Conservation (phyloP, 2,888 invertebrate genomes). For the Rhamnusium bicolor region DNA sequence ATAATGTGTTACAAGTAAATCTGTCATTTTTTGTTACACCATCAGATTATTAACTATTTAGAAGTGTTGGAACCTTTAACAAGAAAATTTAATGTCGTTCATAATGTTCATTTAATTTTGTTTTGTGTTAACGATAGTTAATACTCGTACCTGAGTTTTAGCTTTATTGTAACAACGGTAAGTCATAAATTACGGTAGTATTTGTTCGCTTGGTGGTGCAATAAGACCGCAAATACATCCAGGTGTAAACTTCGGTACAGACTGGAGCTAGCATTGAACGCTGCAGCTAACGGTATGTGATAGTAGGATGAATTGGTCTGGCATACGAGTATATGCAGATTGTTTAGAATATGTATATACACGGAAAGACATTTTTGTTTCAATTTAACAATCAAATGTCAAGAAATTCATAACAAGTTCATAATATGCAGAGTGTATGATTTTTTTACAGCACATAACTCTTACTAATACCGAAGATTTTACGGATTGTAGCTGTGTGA, state of each 20-base stretch:
- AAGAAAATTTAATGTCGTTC: background rate
- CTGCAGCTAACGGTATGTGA: slow-evolving; percentile 3
- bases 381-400: too few relatives aligned
- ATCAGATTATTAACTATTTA: too few relatives aligned
- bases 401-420: too few relatives aligned
- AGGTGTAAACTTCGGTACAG: slow-evolving; percentile 18
- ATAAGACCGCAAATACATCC: slow-evolving; percentile 25
- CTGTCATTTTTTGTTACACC: too few relatives aligned
- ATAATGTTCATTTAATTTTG: background rate
- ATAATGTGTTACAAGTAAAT: too few relatives aligned
- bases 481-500: too few relatives aligned
- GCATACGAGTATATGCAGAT: background rate
- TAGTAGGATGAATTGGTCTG: slow-evolving; percentile 8
- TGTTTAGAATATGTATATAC: background rate
- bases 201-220: slow-evolving; percentile 16
- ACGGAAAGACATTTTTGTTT: background rate
- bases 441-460: too few relatives aligned
- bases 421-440: too few relatives aligned
- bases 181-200: slow-evolving; percentile 20
- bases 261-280: slow-evolving; percentile 10
- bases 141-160: slow-evolving; percentile 18
- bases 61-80: too few relatives aligned
- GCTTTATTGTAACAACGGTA: slow-evolving; percentile 21
- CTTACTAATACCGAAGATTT: too few relatives aligned
- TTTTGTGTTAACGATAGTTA: background rate